Conservation (phyloP, 1,140 invertebrate genomes). For the Heliconius eleuchia region DNA sequence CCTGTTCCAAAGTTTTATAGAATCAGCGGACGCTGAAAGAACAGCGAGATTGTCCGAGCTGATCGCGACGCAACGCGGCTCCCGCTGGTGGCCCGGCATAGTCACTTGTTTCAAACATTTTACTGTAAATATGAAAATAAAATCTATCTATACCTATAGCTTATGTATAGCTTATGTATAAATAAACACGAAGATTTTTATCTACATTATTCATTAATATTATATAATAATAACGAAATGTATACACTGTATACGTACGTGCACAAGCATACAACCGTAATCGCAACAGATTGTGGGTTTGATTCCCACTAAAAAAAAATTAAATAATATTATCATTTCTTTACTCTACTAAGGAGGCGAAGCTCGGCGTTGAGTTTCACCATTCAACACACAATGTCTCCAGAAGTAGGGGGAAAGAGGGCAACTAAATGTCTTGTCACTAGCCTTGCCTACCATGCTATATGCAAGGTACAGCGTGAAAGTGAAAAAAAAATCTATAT, state of each 20-base stretch:
- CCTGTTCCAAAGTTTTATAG: conserved; percentile 97
- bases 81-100: conserved; percentile 91
- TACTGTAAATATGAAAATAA: conserved; percentile 44
- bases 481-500: not conserved
- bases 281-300: too few species aligned
- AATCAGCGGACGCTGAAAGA: conserved; percentile 91
- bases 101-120: conserved; percentile 81
- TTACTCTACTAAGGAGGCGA: too few species aligned
- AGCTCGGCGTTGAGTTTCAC: too few species aligned
- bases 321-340: too few species aligned
- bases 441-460: not conserved
- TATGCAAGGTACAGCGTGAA: not conserved
- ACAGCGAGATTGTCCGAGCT: conserved; percentile 95
- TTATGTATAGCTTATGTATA: too few species aligned
- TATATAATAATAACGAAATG: too few species aligned
- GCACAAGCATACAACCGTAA: too few species aligned
- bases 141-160: too few species aligned
- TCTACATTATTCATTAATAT: too few species aligned
- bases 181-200: too few species aligned
- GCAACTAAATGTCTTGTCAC: not conserved
- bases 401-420: not conserved
- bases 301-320: too few species aligned
- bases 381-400: not conserved
- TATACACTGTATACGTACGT: too few species aligned
- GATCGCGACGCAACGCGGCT: conserved; percentile 93